Percentiles rank a stretch among this genome's conserved stretches.
These are phyloP conservation scores for Acronicta leporina DNA, from an alignment of 2,888 invertebrate species.

Conservation along the genomic window DNA sequence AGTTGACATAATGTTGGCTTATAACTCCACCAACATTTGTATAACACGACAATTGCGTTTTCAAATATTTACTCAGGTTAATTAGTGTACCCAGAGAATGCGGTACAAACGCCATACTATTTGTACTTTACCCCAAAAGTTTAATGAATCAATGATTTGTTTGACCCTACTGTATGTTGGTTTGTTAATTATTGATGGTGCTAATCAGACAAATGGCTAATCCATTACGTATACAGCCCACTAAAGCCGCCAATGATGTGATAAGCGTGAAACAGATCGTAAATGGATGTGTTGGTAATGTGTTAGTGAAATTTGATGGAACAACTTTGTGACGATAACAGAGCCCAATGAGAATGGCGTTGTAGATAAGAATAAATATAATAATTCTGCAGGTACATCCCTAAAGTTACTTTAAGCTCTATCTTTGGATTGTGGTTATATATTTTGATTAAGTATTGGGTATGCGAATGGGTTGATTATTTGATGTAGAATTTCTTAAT, in stretches of 20 bases:
- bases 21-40: slow-evolving; percentile 56
- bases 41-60: slow-evolving; percentile 57
- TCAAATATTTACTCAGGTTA: slow-evolving; percentile 80
- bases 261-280: slow-evolving; percentile 68
- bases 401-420: too few relatives aligned
- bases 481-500: too few relatives aligned
- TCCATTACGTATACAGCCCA: slow-evolving; percentile 81
- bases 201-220: slow-evolving; percentile 88
- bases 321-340: slow-evolving; percentile 4
- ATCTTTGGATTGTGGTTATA: too few relatives aligned
- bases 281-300: slow-evolving; percentile 69
- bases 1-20: slow-evolving; percentile 55
- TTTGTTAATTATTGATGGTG: slow-evolving; percentile 85
- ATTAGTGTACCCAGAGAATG: slow-evolving; percentile 77
- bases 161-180: slow-evolving; percentile 74
- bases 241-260: slow-evolving; percentile 67
- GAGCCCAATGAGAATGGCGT: not conserved
- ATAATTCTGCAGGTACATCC: too few relatives aligned
- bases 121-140: slow-evolving; percentile 76
- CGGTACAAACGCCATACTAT: slow-evolving; percentile 69
- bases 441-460: too few relatives aligned
- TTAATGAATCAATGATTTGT: slow-evolving; percentile 83
- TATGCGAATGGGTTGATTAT: too few relatives aligned
- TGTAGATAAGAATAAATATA: too few relatives aligned
- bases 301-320: slow-evolving; percentile 28